phyloP scores from a whole-genome alignment of 2,797 vertebrate genomes.

The Adelosebastes latens region DNA sequence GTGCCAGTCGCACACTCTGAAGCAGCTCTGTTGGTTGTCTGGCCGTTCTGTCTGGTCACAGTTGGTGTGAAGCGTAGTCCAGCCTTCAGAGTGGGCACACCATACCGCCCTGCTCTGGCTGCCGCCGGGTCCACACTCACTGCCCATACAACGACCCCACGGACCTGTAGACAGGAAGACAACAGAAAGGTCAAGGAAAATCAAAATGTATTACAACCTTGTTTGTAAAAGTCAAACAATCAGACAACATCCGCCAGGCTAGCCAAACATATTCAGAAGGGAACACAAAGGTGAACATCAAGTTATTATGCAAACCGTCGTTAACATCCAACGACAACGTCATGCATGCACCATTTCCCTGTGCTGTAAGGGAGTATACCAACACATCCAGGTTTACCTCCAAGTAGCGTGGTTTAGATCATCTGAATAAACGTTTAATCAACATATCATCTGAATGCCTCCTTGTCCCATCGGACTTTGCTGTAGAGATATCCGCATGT shows the following conservation, averaged over 20 bases:
- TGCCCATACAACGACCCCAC: slow-evolving; percentile 97
- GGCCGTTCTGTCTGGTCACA: slow-evolving; percentile 88
- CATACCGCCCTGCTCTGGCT: slow-evolving; percentile 94
- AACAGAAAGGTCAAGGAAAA: slow-evolving; percentile 5
- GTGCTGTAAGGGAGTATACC: too few relatives aligned
- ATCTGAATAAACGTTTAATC: not conserved
- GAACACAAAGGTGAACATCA: not conserved
- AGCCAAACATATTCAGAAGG: not conserved
- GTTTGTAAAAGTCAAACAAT: not conserved
- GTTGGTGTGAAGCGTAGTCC: slow-evolving; percentile 95
- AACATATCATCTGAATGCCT: not conserved
- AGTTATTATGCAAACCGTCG: not conserved
- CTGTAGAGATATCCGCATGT: not conserved
- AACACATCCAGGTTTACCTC: not conserved
- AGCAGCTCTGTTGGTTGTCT: slow-evolving; percentile 93
- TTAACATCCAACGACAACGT: not conserved
- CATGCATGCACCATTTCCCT: too few relatives aligned
- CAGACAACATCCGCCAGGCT: not conserved
- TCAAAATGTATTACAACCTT: not conserved
- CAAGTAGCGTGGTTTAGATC: not conserved
- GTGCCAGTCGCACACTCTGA: slow-evolving; percentile 96
- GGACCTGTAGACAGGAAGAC: slow-evolving; percentile 83
- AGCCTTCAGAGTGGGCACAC: slow-evolving; percentile 95
- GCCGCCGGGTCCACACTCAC: slow-evolving; percentile 94
- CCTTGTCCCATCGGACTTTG: not conserved